Conservation (phyloP, 1,140 invertebrate species). For the Drosophila serrata region DNA sequence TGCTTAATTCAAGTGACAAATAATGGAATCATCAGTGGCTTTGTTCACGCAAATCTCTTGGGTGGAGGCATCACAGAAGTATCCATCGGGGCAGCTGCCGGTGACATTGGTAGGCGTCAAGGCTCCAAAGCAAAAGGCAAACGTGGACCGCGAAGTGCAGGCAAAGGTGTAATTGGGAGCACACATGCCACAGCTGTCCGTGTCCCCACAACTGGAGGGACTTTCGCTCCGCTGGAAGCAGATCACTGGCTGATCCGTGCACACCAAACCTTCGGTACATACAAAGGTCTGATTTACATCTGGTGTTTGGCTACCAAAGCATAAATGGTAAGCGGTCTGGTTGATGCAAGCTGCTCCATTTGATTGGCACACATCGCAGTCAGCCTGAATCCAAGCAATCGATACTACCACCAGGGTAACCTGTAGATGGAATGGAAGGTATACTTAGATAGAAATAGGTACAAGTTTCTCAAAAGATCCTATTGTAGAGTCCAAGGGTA, state of each 20-base stretch:
- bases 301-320: slow-evolving; percentile 50
- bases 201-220: slow-evolving; percentile 76
- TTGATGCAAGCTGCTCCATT: slow-evolving; percentile 76
- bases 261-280: slow-evolving; percentile 73
- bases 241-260: slow-evolving; percentile 71
- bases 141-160: slow-evolving; percentile 72
- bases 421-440: background rate
- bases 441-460: background rate
- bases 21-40: slow-evolving; percentile 54
- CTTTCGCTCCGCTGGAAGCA: slow-evolving; percentile 71
- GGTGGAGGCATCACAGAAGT: slow-evolving; percentile 59
- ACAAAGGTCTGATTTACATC: slow-evolving; percentile 60
- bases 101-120: slow-evolving; percentile 56
- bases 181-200: slow-evolving; percentile 71
- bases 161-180: slow-evolving; percentile 66
- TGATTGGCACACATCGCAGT: slow-evolving; percentile 69
- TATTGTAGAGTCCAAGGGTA: background rate
- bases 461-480: no score
- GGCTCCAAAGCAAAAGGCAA: slow-evolving; percentile 77
- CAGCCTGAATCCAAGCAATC: slow-evolving; percentile 24
- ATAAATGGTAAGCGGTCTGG: slow-evolving; percentile 71
- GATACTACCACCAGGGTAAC: slow-evolving; percentile 18
- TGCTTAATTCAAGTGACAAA: slow-evolving; percentile 51
- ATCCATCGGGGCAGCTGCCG: slow-evolving; percentile 58
- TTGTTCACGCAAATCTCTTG: slow-evolving; percentile 58